phyloP scores from a whole-genome alignment of 1,140 invertebrate species.

The Phymastichus coffea region DNA sequence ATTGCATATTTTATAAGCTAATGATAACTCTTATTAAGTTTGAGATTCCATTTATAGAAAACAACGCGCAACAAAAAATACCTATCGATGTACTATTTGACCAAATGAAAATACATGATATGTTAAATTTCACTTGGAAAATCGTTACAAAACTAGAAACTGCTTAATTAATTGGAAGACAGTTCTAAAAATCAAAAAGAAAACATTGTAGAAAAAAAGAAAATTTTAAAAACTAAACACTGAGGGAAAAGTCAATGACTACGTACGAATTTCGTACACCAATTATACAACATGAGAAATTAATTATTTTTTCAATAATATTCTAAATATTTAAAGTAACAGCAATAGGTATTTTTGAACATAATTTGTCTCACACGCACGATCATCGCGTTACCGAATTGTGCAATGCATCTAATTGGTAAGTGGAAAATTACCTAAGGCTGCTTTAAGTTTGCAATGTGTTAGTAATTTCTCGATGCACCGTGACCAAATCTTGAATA shows the following conservation, averaged over 20 bases:
- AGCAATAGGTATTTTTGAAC: slow-evolving; percentile 27
- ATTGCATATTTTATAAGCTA: too few species aligned
- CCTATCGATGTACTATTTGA: slow-evolving; percentile 11
- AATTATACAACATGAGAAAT: too few species aligned
- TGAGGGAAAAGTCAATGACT: too few species aligned
- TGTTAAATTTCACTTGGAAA: slow-evolving; percentile 19
- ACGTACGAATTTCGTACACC: too few species aligned
- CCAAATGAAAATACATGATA: slow-evolving; percentile 19
- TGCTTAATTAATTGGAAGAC: too few species aligned
- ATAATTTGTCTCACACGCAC: slow-evolving; percentile 26
- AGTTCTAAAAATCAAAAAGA: too few species aligned
- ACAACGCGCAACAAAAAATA: slow-evolving; percentile 18
- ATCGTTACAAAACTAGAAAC: too few species aligned
- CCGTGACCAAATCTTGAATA: slow-evolving; percentile 81
- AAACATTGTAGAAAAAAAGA: too few species aligned
- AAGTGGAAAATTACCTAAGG: slow-evolving; percentile 46
- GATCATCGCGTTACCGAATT: slow-evolving; percentile 20
- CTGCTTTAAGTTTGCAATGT: slow-evolving; percentile 72
- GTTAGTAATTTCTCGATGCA: slow-evolving; percentile 81
- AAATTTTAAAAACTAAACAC: too few species aligned
- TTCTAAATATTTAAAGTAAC: neutral
- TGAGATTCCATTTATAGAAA: too few species aligned
- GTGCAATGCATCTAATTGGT: slow-evolving; percentile 36
- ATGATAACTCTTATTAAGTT: too few species aligned
- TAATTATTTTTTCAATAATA: too few species aligned